Evolutionary conservation across 2,888 invertebrate species (phyloP), one percentile per base, ranked within the genome.

Genomic region (Luffia ferchaultella): DNA sequence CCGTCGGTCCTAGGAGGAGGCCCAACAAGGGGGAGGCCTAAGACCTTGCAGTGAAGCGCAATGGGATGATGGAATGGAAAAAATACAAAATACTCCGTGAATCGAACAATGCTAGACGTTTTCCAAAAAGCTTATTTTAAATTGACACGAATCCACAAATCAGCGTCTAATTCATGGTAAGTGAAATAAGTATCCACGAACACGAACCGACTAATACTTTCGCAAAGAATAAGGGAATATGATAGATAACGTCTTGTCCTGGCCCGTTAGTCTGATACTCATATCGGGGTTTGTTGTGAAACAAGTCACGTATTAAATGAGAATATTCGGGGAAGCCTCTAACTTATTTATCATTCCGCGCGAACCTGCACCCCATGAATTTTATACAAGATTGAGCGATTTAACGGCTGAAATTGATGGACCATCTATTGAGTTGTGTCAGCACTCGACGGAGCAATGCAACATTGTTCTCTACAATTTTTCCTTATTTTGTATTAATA

Each of bases 301-400:
- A 76, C 82, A 78, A 72, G 82, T 80, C 82, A 83, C 82, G 82
- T 83, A 80, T 74, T 79, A 82, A 80, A 83, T 83, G 82, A 79
- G 82, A 82, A 82, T 83, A 83, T 82, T 83, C 76, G 80, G 77
- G 68, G 75, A 69, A 77, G 74, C 76, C 80, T 73, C 76, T 63
- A 65, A 71, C 80, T 80, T 83, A 83, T 83, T 82, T 82, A 83
- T 83, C 83, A 83, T 83, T 77, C 82, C 70, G 68, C 73, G 74
- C 78, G 72, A 69, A 69, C 73, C 76, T 77, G 75, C 78, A 76
- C 75, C 74, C 80, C 77, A 80, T 83, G 80, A 83, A 82, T 83
- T 82, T 82, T 79, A 77, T 82, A 82, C 79, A 82, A 82, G 82
- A 82, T 80, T 77, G 82, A 82, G 74, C 80, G 82, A 82, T 80